Base-by-base conservation (phyloP, 2,113 vertebrate genomes). In the Catharus minimus region DNA sequence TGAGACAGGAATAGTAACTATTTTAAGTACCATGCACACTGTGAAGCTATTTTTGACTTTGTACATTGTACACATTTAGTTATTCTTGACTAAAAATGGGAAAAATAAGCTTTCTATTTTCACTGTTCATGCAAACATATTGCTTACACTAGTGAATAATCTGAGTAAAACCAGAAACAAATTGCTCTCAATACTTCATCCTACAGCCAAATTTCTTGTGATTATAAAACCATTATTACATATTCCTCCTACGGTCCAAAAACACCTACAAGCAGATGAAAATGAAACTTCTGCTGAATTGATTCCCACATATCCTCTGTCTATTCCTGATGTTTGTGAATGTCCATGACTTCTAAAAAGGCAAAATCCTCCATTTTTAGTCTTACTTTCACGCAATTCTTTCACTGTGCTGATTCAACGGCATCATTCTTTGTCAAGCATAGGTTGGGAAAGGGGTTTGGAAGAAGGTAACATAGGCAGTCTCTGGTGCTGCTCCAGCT, bases 181-280 rank as follows among this genome's bases (percentile, higher is more conserved):
- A 95, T 93, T 78, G 39, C 36, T 57, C 79, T 71, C 79, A 93
- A 56, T 53, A 61, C 60, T 53, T 52, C 78, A 88, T 87, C 39
- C 50, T 77, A 88, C 69, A 78, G 60, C 50, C 83, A 92, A 73
- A 89, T 80, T 61, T 88, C 61, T 85, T 64, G 52, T 28, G 55
- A 41, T 96, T 92, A 93, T 73, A 80, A 92, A 94, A 88, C 28
- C 47, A 82, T 96, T 91, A 92, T 94, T 90, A 78, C 9, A 2
- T 90, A 92, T 89, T 96, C 95, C 93, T 94, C 93, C 93, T 95
- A 73, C 53, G 0, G 76, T 92, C 92, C 77, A 94, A 73, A 62
- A 84, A 32, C 90, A 71, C 76, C 83, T 93, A 76, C 94, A 65
- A 28, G 3, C 52, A 78, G 80, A 82, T 74, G 60, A 95, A 92